Percentiles rank a stretch among this genome's conserved stretches.
Evolutionary conservation across 1,140 invertebrate species (phyloP).

Genomic region (Teleopsis dalmanni): DNA sequence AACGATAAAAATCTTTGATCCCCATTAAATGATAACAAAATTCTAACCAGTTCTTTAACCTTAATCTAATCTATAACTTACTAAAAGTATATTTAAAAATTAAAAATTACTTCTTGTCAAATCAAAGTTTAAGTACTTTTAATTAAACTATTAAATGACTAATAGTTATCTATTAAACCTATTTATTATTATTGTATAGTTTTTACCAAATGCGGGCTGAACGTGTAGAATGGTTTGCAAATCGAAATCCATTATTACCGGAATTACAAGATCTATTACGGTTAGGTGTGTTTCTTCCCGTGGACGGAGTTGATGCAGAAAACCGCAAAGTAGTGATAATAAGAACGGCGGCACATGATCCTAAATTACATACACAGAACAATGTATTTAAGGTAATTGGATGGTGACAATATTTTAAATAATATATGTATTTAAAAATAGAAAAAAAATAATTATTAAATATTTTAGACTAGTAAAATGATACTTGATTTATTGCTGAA

Average conservation of each 20-base stretch:
- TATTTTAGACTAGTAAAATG: constrained; percentile 49
- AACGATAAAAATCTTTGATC: no score
- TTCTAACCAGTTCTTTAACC: no score
- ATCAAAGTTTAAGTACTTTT: no score
- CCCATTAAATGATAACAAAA: no score
- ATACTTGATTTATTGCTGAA: constrained; percentile 49
- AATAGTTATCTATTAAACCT: no score
- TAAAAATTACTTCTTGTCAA: no score
- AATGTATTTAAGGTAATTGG: constrained; percentile 53
- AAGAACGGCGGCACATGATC: constrained; percentile 51
- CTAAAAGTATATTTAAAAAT: no score
- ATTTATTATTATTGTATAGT: constrained; percentile 38
- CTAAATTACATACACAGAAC: constrained; percentile 48
- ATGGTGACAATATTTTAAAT: background rate
- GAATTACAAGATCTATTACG: constrained; percentile 52
- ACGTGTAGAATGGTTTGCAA: constrained; percentile 53
- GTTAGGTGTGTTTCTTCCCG: constrained; percentile 53
- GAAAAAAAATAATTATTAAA: background rate
- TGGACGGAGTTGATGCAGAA: constrained; percentile 48
- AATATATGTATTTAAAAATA: background rate
- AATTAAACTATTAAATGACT: no score
- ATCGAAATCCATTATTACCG: constrained; percentile 52
- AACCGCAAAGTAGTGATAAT: constrained; percentile 52
- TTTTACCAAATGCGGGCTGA: constrained; percentile 51
- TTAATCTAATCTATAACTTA: no score